These are phyloP conservation scores for Rotaria socialis DNA, from an alignment of 2,888 invertebrate species.

Conservation along the genomic window DNA sequence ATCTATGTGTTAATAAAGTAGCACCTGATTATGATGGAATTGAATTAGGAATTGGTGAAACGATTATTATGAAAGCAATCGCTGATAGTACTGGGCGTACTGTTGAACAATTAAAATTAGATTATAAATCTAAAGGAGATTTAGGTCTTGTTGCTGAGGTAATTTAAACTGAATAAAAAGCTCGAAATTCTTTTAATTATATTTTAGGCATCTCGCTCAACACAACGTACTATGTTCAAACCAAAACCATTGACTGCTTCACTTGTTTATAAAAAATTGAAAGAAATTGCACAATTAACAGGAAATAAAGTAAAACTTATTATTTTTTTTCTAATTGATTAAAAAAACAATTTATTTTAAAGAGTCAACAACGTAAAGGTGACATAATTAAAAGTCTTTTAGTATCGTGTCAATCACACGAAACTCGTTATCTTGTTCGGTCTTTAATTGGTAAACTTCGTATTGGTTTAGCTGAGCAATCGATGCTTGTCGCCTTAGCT, in stretches of 20 bases:
- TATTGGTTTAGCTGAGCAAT: slow-evolving; percentile 93
- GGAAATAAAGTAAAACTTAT: slow-evolving; percentile 68
- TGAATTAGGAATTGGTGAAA: slow-evolving; percentile 84
- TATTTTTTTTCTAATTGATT: neutral
- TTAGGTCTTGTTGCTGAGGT: slow-evolving; percentile 83
- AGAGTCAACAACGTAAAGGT: slow-evolving; percentile 68
- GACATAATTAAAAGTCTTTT: slow-evolving; percentile 84
- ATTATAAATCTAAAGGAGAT: slow-evolving; percentile 73
- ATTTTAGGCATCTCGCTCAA: slow-evolving; percentile 59
- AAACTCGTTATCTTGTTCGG: slow-evolving; percentile 82
- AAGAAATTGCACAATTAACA: slow-evolving; percentile 78
- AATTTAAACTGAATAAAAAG: slow-evolving; percentile 40
- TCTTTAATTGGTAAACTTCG: slow-evolving; percentile 86
- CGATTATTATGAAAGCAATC: slow-evolving; percentile 85
- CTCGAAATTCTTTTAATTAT: slow-evolving; percentile 24
- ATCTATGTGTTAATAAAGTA: slow-evolving; percentile 87
- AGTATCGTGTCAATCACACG: slow-evolving; percentile 77
- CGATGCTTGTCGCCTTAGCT: slow-evolving; percentile 81
- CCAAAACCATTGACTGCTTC: slow-evolving; percentile 73
- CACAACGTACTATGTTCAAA: slow-evolving; percentile 81
- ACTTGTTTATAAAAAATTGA: slow-evolving; percentile 75
- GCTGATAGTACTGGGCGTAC: slow-evolving; percentile 76
- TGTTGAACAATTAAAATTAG: slow-evolving; percentile 74
- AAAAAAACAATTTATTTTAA: neutral
- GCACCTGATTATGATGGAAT: slow-evolving; percentile 91